Conservation (phyloP, 2,113 vertebrate genomes). For the Neodon shergylaensis region DNA sequence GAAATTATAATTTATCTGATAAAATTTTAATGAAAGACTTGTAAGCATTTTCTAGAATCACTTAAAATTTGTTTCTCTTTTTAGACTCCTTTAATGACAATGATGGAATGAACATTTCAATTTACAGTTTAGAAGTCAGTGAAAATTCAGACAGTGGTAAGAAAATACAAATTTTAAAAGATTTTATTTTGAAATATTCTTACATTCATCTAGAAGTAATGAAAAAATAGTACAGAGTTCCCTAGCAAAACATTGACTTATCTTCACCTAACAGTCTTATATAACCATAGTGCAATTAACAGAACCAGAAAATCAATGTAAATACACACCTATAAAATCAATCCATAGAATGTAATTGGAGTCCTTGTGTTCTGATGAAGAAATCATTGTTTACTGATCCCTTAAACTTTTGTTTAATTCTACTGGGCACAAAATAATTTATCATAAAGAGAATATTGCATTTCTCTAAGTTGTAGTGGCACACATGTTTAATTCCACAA, state of each 20-base stretch:
- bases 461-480: not conserved
- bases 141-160: constrained; percentile 86
- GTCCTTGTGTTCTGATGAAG: not conserved
- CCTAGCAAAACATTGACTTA: not conserved
- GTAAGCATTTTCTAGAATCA: not conserved
- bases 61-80: constrained; percentile 65
- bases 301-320: not conserved
- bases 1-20: constrained; percentile 16
- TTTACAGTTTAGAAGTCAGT: constrained; percentile 86
- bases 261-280: constrained; percentile 1
- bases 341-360: not conserved
- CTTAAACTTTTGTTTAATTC: not conserved
- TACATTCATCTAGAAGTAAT: not conserved
- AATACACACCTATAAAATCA: not conserved
- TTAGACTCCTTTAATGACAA: constrained; percentile 88
- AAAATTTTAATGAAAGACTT: not conserved
- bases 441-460: not conserved
- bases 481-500: not conserved
- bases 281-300: not conserved
- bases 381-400: constrained; percentile 8
- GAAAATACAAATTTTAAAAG: constrained; percentile 34
- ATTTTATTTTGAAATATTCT: constrained; percentile 45
- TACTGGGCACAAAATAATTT: constrained; percentile 17
- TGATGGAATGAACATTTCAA: constrained; percentile 85
- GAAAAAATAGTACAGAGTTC: not conserved